Conservation (phyloP, 2,888 invertebrate genomes). For the Drosophila kuntzei region DNA sequence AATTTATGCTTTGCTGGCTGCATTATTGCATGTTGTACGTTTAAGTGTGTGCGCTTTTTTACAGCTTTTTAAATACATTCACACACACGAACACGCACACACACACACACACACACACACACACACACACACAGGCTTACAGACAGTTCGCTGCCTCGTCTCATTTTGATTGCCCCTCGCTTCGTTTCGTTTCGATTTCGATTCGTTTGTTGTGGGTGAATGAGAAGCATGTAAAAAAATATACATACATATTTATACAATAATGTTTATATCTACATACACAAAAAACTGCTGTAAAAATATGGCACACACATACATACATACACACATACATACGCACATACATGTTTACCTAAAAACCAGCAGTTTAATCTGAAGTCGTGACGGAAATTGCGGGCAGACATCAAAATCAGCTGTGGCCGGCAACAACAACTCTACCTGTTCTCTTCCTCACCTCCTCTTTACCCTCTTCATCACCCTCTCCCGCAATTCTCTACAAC, state of each 20-base stretch:
- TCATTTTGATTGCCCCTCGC: slow-evolving; percentile 68
- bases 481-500: background rate
- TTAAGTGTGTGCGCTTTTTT: slow-evolving; percentile 56
- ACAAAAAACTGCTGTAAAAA: slow-evolving; percentile 50
- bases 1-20: slow-evolving; percentile 85
- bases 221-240: slow-evolving; percentile 68
- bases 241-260: slow-evolving; percentile 29
- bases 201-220: slow-evolving; percentile 73
- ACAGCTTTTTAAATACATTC: slow-evolving; percentile 81
- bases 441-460: slow-evolving; percentile 6
- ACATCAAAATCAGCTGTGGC: slow-evolving; percentile 69
- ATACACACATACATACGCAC: slow-evolving; percentile 16
- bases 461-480: background rate
- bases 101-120: slow-evolving; percentile 16
- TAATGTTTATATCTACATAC: background rate
- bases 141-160: slow-evolving; percentile 52
- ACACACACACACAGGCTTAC: slow-evolving; percentile 18
- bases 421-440: slow-evolving; percentile 30
- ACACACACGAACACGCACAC: slow-evolving; percentile 18
- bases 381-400: slow-evolving; percentile 73
- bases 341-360: slow-evolving; percentile 31
- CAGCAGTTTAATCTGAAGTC: slow-evolving; percentile 48
- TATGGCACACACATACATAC: slow-evolving; percentile 43
- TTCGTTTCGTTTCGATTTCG: slow-evolving; percentile 39
- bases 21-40: slow-evolving; percentile 84